Conservation (phyloP, 2,888 invertebrate species). For the Drosophila birchii region DNA sequence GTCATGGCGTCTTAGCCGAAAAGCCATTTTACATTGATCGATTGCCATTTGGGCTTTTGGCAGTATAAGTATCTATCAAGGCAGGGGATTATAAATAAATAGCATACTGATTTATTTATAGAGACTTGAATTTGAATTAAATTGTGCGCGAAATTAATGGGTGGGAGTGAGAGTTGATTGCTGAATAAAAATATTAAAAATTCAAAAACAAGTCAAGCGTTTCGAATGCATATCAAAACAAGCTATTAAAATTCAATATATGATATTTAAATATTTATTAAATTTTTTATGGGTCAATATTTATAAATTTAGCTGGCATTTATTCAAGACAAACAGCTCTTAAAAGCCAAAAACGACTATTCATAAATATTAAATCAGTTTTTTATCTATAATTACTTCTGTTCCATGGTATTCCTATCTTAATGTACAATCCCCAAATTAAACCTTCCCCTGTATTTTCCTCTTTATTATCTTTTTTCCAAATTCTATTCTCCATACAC, state of each 20-base stretch:
- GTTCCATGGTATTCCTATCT: background rate
- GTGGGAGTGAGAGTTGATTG: slow-evolving; percentile 8
- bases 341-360: background rate
- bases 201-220: slow-evolving; percentile 10
- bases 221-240: slow-evolving; percentile 15
- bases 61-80: slow-evolving; percentile 38
- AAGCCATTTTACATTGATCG: slow-evolving; percentile 64
- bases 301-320: background rate
- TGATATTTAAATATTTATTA: background rate
- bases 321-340: background rate
- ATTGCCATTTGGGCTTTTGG: slow-evolving; percentile 52
- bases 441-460: background rate
- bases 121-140: slow-evolving; percentile 30
- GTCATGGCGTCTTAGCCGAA: slow-evolving; percentile 35
- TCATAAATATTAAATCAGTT: slow-evolving; percentile 1
- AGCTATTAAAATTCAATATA: slow-evolving; percentile 5
- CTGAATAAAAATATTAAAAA: background rate
- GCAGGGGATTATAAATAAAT: slow-evolving; percentile 57
- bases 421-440: slow-evolving; percentile 6
- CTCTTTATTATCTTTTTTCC: background rate
- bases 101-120: slow-evolving; percentile 34
- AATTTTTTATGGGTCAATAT: background rate
- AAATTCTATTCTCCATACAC: slow-evolving; percentile 21
- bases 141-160: slow-evolving; percentile 37
- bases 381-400: slow-evolving; percentile 11